phyloP scores from a whole-genome alignment of 2,113 vertebrate species.

The Takifugu flavidus region DNA sequence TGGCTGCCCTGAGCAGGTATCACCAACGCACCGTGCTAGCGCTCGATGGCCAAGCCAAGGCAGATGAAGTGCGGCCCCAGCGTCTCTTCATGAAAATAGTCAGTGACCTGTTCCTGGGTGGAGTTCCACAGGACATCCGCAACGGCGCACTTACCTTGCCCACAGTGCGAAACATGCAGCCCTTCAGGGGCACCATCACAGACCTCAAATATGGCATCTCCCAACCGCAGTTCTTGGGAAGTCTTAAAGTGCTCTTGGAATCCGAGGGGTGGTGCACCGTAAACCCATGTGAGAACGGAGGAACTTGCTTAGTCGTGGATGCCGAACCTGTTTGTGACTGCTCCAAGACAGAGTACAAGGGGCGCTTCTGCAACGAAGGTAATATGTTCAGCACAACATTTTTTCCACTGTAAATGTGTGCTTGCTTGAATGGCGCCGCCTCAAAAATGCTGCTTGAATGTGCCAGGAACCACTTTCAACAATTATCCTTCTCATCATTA shows the following conservation, averaged over 20 bases:
- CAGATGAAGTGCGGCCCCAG: conserved; percentile 83
- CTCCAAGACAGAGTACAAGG: conserved; percentile 89
- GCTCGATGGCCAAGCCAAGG: conserved; percentile 84
- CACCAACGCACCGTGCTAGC: conserved; percentile 84
- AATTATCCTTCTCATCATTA: too few species aligned
- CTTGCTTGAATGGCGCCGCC: too few species aligned
- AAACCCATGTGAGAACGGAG: conserved; percentile 94
- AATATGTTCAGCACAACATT: conserved; percentile 34
- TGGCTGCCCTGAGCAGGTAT: conserved; percentile 86
- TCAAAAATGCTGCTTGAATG: too few species aligned
- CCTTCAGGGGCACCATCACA: conserved; percentile 88
- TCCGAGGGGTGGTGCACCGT: conserved; percentile 86
- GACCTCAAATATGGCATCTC: conserved; percentile 91
- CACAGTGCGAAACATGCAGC: conserved; percentile 80
- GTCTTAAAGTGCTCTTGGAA: conserved; percentile 85
- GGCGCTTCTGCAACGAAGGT: conserved; percentile 96
- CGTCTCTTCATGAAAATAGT: conserved; percentile 94
- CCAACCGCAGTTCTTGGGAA: conserved; percentile 86
- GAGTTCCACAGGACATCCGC: conserved; percentile 89
- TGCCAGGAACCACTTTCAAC: too few species aligned
- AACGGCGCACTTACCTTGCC: conserved; percentile 85
- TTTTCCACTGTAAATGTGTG: background rate
- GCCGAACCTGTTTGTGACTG: conserved; percentile 90
- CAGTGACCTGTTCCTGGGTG: conserved; percentile 95
- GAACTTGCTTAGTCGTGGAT: conserved; percentile 87